Evolutionary conservation across 2,888 invertebrate species (phyloP).

Genomic region (Elysia crispata): DNA sequence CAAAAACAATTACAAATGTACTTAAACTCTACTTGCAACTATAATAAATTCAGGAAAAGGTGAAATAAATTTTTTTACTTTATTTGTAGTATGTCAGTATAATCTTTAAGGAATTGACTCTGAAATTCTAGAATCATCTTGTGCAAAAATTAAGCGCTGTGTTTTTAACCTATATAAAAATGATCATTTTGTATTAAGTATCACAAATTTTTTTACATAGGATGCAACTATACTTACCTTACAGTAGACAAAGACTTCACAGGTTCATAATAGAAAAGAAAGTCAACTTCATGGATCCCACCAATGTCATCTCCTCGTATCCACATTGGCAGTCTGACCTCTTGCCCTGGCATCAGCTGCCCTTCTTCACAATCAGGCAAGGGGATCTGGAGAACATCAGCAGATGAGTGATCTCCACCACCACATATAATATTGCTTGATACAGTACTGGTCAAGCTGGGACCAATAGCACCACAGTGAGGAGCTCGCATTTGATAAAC

Average conservation of each 20-base stretch:
- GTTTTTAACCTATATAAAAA: no score
- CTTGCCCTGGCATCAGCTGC: slow-evolving; percentile 80
- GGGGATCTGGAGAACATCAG: slow-evolving; percentile 66
- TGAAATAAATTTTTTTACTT: no score
- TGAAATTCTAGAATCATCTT: no score
- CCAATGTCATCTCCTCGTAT: slow-evolving; percentile 84
- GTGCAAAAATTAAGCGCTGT: no score
- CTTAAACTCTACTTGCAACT: no score
- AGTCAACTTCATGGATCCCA: slow-evolving; percentile 82
- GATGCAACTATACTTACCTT: slow-evolving; percentile 48
- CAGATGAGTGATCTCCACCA: slow-evolving; percentile 36
- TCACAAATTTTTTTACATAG: no score
- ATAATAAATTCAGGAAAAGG: no score
- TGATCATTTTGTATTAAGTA: no score
- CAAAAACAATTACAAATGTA: no score
- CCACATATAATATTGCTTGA: background rate
- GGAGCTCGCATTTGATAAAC: slow-evolving; percentile 60
- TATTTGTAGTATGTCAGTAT: no score
- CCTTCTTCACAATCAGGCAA: slow-evolving; percentile 60
- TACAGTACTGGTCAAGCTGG: slow-evolving; percentile 42
- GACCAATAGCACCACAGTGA: slow-evolving; percentile 34
- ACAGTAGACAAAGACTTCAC: slow-evolving; percentile 65
- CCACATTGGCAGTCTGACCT: slow-evolving; percentile 82
- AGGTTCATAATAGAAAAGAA: slow-evolving; percentile 87
- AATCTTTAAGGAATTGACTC: no score